Conservation (phyloP, 1,140 invertebrate species). For the Drosophila funebris region DNA sequence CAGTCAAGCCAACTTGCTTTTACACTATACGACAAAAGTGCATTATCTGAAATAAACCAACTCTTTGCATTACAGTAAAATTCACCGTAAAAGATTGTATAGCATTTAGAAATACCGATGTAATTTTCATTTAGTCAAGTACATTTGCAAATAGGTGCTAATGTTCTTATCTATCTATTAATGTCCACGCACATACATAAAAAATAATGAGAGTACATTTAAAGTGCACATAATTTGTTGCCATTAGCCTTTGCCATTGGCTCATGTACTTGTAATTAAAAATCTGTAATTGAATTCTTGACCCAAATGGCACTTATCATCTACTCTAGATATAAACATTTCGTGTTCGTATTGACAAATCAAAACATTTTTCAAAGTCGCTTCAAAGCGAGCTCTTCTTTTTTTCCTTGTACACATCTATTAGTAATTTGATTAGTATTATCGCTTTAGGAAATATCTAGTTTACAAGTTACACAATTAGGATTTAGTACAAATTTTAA, state of each 20-base stretch:
- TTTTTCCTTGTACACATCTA: background rate
- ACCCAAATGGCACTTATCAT: slow-evolving; percentile 55
- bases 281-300: slow-evolving; percentile 53
- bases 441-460: background rate
- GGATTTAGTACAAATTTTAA: background rate
- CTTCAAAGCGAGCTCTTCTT: background rate
- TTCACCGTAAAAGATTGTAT: too few relatives aligned
- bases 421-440: background rate
- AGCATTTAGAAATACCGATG: too few relatives aligned
- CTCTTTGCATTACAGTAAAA: too few relatives aligned
- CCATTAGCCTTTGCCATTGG: background rate
- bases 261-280: slow-evolving; percentile 25
- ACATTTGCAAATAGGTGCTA: too few relatives aligned
- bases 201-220: background rate
- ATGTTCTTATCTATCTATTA: too few relatives aligned
- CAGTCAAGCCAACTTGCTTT: slow-evolving; percentile 6
- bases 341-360: slow-evolving; percentile 31
- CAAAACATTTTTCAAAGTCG: slow-evolving; percentile 4
- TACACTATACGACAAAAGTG: slow-evolving; percentile 14
- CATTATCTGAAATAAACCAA: background rate
- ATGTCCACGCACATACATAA: background rate
- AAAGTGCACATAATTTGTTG: background rate
- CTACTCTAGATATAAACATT: slow-evolving; percentile 17
- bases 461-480: background rate
- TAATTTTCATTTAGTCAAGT: too few relatives aligned